Percentiles rank a stretch among this genome's conserved stretches.
Evolutionary conservation across 2,888 invertebrate genomes (phyloP).

Genomic region (Camponotus fellah): DNA sequence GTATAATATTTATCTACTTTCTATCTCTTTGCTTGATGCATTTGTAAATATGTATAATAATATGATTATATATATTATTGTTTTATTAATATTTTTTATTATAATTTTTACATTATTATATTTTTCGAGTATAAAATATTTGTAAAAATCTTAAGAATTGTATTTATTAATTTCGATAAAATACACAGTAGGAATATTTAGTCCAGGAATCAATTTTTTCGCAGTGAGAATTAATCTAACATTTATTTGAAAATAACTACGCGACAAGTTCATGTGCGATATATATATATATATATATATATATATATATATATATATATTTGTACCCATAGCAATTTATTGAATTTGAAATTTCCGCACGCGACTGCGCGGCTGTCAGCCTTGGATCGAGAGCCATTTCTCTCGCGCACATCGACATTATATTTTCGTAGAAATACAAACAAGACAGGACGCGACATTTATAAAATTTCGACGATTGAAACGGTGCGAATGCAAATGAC

Average conservation of each 20-base stretch:
- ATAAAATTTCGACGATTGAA: slow-evolving; percentile 50
- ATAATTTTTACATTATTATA: neutral
- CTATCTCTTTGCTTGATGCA: neutral
- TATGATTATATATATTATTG: neutral
- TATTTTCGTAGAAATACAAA: slow-evolving; percentile 26
- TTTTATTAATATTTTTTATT: neutral
- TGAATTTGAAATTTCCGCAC: slow-evolving; percentile 22
- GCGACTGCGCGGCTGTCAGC: slow-evolving; percentile 18
- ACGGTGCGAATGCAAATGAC: slow-evolving; percentile 45
- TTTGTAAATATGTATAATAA: neutral
- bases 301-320: neutral
- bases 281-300: neutral
- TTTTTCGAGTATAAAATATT: neutral
- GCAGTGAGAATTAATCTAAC: neutral
- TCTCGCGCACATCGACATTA: slow-evolving; percentile 15
- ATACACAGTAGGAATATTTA: neutral
- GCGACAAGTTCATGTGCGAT: neutral
- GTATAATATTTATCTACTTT: neutral
- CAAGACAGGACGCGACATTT: slow-evolving; percentile 36
- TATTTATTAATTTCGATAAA: neutral
- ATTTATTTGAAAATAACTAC: slow-evolving; percentile 27
- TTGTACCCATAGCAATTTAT: neutral
- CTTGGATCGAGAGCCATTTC: slow-evolving; percentile 6
- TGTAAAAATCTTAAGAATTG: neutral
- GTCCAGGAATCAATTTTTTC: neutral